These are phyloP conservation scores for Larimichthys crocea DNA, from an alignment of 2,113 vertebrate species.

Conservation along the genomic window DNA sequence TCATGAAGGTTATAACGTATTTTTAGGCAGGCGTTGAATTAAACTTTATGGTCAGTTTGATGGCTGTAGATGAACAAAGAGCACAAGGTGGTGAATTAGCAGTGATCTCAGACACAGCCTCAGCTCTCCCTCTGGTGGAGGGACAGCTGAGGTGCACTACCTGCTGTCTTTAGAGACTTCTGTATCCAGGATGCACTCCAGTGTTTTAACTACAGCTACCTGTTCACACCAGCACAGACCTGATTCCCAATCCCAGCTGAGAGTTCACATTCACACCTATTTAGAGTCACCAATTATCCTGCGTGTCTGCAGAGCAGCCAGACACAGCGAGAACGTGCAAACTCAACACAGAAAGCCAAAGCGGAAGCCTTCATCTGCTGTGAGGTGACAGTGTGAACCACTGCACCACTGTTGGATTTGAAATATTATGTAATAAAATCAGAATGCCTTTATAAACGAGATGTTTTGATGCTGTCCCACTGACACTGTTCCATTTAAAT, in stretches of 20 bases:
- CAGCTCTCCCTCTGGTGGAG: constrained; percentile 50
- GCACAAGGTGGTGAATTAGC: too few species aligned
- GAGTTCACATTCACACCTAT: too few species aligned
- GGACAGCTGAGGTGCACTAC: background rate
- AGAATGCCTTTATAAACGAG: too few species aligned
- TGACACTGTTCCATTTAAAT: background rate
- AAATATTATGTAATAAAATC: background rate
- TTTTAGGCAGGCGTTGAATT: background rate
- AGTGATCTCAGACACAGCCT: constrained; percentile 6
- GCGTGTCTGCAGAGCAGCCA: too few species aligned
- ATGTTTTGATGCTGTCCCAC: background rate
- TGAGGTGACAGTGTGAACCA: too few species aligned
- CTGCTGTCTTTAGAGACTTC: background rate
- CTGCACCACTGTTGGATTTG: too few species aligned
- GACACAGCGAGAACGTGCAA: too few species aligned
- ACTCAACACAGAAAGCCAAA: too few species aligned
- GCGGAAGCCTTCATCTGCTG: too few species aligned
- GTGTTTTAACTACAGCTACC: background rate
- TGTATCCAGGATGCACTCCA: background rate
- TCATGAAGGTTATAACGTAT: background rate
- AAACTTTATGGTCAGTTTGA: background rate
- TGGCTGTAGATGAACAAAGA: background rate
- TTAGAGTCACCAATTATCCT: too few species aligned
- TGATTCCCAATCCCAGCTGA: too few species aligned
- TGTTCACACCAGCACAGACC: background rate